These are phyloP conservation scores for Cryptomyrus ogoouensis DNA, from an alignment of 2,113 vertebrate genomes.

Conservation along the genomic window DNA sequence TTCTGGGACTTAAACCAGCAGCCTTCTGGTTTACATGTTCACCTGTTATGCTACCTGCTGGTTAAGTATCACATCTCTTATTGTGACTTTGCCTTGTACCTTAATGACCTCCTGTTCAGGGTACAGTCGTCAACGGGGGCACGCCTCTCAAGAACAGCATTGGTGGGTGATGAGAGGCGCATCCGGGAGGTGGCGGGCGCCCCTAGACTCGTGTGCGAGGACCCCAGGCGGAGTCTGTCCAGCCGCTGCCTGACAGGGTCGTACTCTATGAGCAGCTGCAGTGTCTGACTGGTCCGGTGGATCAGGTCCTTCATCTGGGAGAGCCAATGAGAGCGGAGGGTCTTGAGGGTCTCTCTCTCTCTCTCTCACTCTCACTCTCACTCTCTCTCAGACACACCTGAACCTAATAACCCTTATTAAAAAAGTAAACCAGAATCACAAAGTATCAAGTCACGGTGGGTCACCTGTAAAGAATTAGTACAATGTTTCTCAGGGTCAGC, in stretches of 20 bases:
- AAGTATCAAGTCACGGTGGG: not conserved
- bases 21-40: not conserved
- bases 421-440: not conserved
- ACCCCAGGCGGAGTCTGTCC: slow-evolving; percentile 71
- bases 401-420: not conserved
- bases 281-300: slow-evolving; percentile 78
- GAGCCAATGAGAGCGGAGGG: slow-evolving; percentile 21
- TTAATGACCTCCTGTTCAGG: slow-evolving; percentile 77
- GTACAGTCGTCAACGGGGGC: slow-evolving; percentile 69
- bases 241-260: slow-evolving; percentile 82
- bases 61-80: not conserved
- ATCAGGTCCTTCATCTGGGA: slow-evolving; percentile 81
- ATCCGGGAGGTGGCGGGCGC: slow-evolving; percentile 65
- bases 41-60: not conserved
- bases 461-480: not conserved
- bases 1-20: not conserved
- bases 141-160: slow-evolving; percentile 70
- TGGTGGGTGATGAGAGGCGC: slow-evolving; percentile 63
- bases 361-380: not conserved
- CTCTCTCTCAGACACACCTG: not conserved
- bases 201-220: slow-evolving; percentile 46
- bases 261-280: slow-evolving; percentile 90
- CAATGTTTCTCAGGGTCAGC: not conserved
- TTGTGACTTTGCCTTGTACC: slow-evolving; percentile 51
- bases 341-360: not conserved